A percentile compares a stretch with the other conserved stretches of the same genome.
These are phyloP conservation scores for Musca vetustissima DNA, from an alignment of 1,140 invertebrate species.

Conservation along the genomic window DNA sequence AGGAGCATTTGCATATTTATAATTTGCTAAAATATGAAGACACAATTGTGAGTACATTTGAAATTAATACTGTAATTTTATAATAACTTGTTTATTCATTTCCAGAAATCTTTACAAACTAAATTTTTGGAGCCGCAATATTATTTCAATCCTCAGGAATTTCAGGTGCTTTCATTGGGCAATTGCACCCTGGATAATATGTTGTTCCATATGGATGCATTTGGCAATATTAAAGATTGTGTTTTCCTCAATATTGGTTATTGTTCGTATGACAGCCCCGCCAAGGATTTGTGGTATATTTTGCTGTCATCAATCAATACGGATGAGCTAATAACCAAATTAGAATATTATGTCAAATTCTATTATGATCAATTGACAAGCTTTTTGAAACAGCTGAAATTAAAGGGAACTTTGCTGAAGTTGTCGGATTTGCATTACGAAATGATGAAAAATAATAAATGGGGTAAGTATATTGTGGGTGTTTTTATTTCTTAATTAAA, in stretches of 20 bases:
- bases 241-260: slow-evolving; percentile 59
- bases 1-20: neutral
- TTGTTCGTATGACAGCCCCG: slow-evolving; percentile 46
- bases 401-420: slow-evolving; percentile 28
- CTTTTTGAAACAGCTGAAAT: slow-evolving; percentile 34
- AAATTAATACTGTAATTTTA: too few species aligned
- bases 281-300: slow-evolving; percentile 44
- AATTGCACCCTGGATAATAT: slow-evolving; percentile 68
- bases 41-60: slow-evolving; percentile 12
- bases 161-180: slow-evolving; percentile 65
- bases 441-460: slow-evolving; percentile 18
- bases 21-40: slow-evolving; percentile 1
- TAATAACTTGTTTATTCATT: neutral
- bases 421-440: slow-evolving; percentile 28
- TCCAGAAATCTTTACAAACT: neutral
- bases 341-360: slow-evolving; percentile 35
- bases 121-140: slow-evolving; percentile 21
- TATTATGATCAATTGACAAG: slow-evolving; percentile 32
- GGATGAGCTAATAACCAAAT: slow-evolving; percentile 30
- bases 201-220: slow-evolving; percentile 57
- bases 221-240: slow-evolving; percentile 52
- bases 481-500: too few species aligned
- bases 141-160: slow-evolving; percentile 53
- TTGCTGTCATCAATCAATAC: slow-evolving; percentile 30
- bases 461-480: slow-evolving; percentile 26